phyloP scores from a whole-genome alignment of 2,797 vertebrate genomes.

The Emys orbicularis region DNA sequence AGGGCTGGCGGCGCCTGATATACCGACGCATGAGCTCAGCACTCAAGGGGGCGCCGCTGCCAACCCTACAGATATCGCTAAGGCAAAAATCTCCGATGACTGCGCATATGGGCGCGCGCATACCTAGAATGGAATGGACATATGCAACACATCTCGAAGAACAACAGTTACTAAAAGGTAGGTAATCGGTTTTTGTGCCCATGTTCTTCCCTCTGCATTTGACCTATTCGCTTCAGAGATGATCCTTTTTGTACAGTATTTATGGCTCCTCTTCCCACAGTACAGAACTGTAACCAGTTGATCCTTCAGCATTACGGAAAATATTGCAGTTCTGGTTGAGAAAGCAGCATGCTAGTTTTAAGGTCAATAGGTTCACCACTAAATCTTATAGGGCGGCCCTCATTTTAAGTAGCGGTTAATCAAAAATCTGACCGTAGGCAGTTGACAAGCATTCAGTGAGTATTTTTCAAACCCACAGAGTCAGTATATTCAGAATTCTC shows the following conservation, averaged over 20 bases:
- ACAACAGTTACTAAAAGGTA: no score
- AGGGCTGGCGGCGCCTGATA: no score
- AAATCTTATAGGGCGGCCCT: not conserved
- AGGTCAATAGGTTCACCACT: not conserved
- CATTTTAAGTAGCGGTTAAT: not conserved
- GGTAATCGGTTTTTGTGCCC: not conserved
- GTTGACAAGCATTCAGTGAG: not conserved
- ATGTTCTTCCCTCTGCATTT: conserved; percentile 5
- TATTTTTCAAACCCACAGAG: not conserved
- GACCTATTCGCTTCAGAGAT: not conserved
- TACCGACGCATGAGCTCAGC: no score
- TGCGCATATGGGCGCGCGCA: no score
- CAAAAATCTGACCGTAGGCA: not conserved
- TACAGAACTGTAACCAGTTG: not conserved
- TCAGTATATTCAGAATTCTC: not conserved
- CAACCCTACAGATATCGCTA: no score
- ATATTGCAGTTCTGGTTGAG: not conserved
- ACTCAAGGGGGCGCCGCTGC: no score
- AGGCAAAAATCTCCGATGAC: no score
- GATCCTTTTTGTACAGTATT: not conserved
- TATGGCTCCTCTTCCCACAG: not conserved
- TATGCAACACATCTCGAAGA: no score
- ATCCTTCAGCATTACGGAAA: not conserved
- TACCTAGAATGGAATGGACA: no score
- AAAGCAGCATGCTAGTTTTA: not conserved